These are phyloP conservation scores for Lithodes maja DNA, from an alignment of 2,888 invertebrate species.

Conservation along the genomic window DNA sequence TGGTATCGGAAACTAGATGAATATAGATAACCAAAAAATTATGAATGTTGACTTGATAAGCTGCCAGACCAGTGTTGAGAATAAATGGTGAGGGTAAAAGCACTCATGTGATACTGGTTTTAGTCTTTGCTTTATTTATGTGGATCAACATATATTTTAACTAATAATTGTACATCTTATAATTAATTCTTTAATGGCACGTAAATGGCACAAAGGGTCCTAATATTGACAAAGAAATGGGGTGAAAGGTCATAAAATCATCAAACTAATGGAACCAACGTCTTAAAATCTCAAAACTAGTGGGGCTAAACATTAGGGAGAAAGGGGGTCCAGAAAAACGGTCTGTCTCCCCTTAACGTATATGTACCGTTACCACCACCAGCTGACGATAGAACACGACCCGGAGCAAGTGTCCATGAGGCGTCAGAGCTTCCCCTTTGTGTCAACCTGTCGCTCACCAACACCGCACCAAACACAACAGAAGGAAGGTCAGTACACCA, in stretches of 20 bases:
- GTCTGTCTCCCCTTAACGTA: too few species aligned
- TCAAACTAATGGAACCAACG: too few species aligned
- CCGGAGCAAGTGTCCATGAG: slow-evolving; percentile 82
- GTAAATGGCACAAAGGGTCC: too few species aligned
- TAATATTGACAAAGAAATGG: too few species aligned
- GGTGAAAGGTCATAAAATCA: too few species aligned
- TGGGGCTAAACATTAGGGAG: too few species aligned
- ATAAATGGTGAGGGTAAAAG: too few species aligned
- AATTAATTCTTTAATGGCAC: neutral
- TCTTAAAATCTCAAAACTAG: too few species aligned
- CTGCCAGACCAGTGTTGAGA: too few species aligned
- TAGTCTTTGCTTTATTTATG: neutral
- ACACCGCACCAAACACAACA: slow-evolving; percentile 45
- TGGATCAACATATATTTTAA: neutral
- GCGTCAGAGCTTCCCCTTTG: slow-evolving; percentile 75
- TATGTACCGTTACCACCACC: slow-evolving; percentile 65
- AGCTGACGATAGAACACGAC: slow-evolving; percentile 93
- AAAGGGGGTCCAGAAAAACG: too few species aligned
- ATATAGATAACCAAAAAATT: neutral
- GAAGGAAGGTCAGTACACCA: slow-evolving; percentile 41
- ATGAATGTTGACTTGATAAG: neutral
- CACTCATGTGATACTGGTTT: too few species aligned
- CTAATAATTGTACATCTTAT: neutral
- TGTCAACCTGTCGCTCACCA: slow-evolving; percentile 60
- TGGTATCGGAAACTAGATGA: too few species aligned